Percentiles rank a stretch among this genome's conserved stretches.
These are phyloP conservation scores for Noctua comes DNA, from an alignment of 2,888 invertebrate species.

Conservation along the genomic window DNA sequence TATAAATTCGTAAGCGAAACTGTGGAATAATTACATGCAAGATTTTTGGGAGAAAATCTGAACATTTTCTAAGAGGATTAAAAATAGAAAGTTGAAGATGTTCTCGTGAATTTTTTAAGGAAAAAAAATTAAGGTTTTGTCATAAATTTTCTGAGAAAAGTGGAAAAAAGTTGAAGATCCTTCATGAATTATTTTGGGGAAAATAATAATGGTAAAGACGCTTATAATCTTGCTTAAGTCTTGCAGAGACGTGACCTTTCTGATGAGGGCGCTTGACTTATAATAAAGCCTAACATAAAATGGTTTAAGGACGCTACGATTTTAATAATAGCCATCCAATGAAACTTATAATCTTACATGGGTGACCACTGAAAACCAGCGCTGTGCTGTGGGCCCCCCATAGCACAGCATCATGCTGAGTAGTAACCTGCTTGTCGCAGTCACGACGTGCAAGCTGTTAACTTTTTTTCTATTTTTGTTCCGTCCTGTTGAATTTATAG, in stretches of 20 bases:
- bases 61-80: background rate
- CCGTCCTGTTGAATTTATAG: too few relatives aligned
- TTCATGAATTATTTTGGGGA: conserved; percentile 1
- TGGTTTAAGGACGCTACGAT: background rate
- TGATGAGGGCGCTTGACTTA: background rate
- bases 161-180: background rate
- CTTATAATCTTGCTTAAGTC: background rate
- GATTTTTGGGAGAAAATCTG: background rate
- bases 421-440: too few relatives aligned
- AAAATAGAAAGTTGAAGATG: background rate
- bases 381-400: too few relatives aligned
- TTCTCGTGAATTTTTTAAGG: background rate
- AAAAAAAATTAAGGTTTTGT: background rate
- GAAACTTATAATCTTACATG: background rate
- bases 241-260: conserved; percentile 10
- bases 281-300: conserved; percentile 14
- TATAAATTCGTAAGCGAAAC: conserved; percentile 27
- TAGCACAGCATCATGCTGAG: too few relatives aligned
- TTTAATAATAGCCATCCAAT: background rate
- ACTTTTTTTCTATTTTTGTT: too few relatives aligned
- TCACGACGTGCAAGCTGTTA: too few relatives aligned
- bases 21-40: background rate
- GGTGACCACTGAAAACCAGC: too few relatives aligned
- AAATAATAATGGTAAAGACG: conserved; percentile 17
- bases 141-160: background rate